These are phyloP conservation scores for Ictalurus furcatus DNA, from an alignment of 2,113 vertebrate genomes.

Conservation along the genomic window DNA sequence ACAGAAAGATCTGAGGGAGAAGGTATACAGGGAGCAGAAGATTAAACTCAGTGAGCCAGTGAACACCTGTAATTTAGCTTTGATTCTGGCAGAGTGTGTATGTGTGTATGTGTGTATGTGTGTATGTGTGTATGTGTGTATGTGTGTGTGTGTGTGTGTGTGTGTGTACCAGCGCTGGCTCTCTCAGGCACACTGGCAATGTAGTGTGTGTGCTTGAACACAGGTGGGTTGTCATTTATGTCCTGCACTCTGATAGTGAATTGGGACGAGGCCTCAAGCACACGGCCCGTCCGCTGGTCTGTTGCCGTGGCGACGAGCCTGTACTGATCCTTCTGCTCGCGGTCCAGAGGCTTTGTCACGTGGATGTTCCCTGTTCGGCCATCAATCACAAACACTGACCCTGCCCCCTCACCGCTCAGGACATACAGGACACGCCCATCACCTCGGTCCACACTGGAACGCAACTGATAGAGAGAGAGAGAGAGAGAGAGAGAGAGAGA, in stretches of 20 bases:
- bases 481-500: constrained; percentile 10
- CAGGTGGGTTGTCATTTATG: constrained; percentile 88
- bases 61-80: constrained; percentile 23
- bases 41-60: constrained; percentile 8
- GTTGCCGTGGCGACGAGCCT: constrained; percentile 81
- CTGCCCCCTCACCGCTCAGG: constrained; percentile 86
- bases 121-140: not conserved
- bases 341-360: constrained; percentile 87
- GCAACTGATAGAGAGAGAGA: constrained; percentile 71
- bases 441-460: constrained; percentile 85
- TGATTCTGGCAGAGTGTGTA: not conserved
- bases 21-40: not conserved
- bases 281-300: constrained; percentile 79
- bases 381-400: constrained; percentile 89
- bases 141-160: constrained; percentile 13
- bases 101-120: too few species aligned
- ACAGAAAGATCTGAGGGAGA: constrained; percentile 6
- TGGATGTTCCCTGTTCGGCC: constrained; percentile 87
- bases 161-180: constrained; percentile 80
- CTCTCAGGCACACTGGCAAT: constrained; percentile 86
- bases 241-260: constrained; percentile 91
- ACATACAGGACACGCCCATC: constrained; percentile 83
- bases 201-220: constrained; percentile 80
- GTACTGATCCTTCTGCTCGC: constrained; percentile 89
- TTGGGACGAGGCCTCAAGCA: constrained; percentile 85